A percentile compares a stretch with the other conserved stretches of the same genome.
Conservation (phyloP, 1,140 invertebrate species). For the Anoplolepis gracilipes region DNA sequence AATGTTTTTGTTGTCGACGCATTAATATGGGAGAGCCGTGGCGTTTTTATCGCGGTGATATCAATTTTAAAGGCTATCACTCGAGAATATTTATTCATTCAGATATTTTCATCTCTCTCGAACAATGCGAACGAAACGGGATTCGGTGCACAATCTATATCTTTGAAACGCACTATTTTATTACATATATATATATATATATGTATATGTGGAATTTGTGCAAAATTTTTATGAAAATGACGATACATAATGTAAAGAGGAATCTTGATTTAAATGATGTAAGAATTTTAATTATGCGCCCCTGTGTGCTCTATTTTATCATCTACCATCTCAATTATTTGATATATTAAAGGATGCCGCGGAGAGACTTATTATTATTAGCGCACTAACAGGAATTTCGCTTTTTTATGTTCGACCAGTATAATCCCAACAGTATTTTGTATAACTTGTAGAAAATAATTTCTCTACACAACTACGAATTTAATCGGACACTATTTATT, state of each 20-base stretch:
- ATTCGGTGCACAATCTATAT: slow-evolving; percentile 4
- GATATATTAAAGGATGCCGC: not conserved
- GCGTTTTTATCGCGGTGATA: slow-evolving; percentile 54
- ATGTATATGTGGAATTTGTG: not conserved
- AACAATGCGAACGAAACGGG: not conserved
- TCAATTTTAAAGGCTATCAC: slow-evolving; percentile 56
- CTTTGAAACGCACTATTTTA: not conserved
- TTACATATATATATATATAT: too few species aligned
- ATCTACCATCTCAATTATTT: not conserved
- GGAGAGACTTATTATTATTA: not conserved
- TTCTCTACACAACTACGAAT: not conserved
- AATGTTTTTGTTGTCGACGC: slow-evolving; percentile 59
- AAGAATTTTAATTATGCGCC: not conserved
- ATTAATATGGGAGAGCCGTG: slow-evolving; percentile 44
- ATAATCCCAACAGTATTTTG: not conserved
- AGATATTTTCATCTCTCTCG: slow-evolving; percentile 16
- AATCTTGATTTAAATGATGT: not conserved
- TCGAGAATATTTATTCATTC: slow-evolving; percentile 47
- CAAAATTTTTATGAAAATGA: not conserved
- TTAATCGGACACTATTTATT: not conserved
- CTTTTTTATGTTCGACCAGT: not conserved
- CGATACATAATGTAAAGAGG: not conserved
- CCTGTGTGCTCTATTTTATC: not conserved
- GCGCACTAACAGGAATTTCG: not conserved
- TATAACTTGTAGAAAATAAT: not conserved